Conservation (phyloP, 1,140 invertebrate genomes). For the Drosophila seguyi region DNA sequence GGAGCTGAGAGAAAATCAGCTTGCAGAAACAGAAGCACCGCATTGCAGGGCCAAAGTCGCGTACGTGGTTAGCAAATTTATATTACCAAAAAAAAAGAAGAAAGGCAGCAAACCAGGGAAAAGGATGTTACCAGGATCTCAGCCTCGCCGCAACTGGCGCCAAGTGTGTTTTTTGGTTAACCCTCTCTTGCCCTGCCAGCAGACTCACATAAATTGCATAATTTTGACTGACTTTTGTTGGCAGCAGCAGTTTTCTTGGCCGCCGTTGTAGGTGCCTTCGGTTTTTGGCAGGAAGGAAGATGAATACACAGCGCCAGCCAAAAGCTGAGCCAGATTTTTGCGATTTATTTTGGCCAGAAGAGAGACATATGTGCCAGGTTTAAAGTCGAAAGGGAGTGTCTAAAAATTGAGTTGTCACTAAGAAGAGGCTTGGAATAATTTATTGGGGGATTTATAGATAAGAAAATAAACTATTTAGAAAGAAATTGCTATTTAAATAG, state of each 20-base stretch:
- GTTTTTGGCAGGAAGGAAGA: conserved; percentile 42
- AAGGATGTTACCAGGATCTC: conserved; percentile 30
- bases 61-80: conserved; percentile 81
- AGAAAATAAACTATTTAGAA: background rate
- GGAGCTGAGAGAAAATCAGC: conserved; percentile 47
- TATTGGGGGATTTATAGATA: background rate
- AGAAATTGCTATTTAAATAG: background rate
- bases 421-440: background rate
- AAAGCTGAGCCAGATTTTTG: conserved; percentile 22
- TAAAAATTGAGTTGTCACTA: background rate
- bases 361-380: conserved; percentile 27
- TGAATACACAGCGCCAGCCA: conserved; percentile 13
- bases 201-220: conserved; percentile 84
- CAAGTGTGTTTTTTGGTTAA: conserved; percentile 79
- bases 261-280: conserved; percentile 66
- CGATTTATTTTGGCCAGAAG: conserved; percentile 21
- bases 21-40: conserved; percentile 73
- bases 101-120: conserved; percentile 2
- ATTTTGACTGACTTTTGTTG: conserved; percentile 82
- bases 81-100: conserved; percentile 49
- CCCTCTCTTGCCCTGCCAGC: conserved; percentile 40
- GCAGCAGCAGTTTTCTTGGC: conserved; percentile 63
- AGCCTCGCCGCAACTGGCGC: conserved; percentile 62
- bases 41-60: conserved; percentile 70
- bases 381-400: conserved; percentile 4